phyloP scores from a whole-genome alignment of 2,888 invertebrate genomes.

The Parnassius apollo region DNA sequence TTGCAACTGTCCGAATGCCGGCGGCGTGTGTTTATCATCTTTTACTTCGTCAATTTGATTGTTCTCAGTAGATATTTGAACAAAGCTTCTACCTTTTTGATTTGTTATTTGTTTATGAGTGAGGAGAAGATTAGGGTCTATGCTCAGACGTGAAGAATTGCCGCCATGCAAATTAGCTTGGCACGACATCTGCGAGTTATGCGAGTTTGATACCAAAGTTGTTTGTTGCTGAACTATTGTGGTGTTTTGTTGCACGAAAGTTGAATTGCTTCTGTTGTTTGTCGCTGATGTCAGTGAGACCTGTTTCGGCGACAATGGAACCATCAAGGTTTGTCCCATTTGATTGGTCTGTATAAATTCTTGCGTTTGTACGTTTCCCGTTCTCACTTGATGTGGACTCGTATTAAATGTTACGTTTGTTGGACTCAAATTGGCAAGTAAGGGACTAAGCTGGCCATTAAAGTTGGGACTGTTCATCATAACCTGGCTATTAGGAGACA shows the following conservation, averaged over 20 bases:
- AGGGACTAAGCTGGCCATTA: slow-evolving; percentile 89
- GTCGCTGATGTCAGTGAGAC: slow-evolving; percentile 77
- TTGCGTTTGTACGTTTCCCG: slow-evolving; percentile 83
- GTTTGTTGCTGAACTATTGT: slow-evolving; percentile 92
- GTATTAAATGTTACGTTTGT: slow-evolving; percentile 84
- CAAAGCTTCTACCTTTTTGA: slow-evolving; percentile 46
- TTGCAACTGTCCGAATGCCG: slow-evolving; percentile 27
- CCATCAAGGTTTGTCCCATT: slow-evolving; percentile 86
- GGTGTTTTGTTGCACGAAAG: slow-evolving; percentile 92
- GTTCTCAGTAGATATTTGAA: slow-evolving; percentile 41
- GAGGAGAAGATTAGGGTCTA: slow-evolving; percentile 82
- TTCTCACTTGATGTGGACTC: slow-evolving; percentile 72
- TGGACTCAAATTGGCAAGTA: slow-evolving; percentile 87
- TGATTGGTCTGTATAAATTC: slow-evolving; percentile 87
- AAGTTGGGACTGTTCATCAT: slow-evolving; percentile 87
- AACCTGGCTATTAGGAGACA: slow-evolving; percentile 88
- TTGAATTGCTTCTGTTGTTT: slow-evolving; percentile 83
- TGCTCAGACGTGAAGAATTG: slow-evolving; percentile 71
- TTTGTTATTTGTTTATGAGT: slow-evolving; percentile 51
- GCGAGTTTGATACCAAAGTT: slow-evolving; percentile 87
- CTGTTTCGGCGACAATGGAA: slow-evolving; percentile 84
- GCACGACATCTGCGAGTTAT: slow-evolving; percentile 59
- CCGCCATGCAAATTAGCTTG: slow-evolving; percentile 51
- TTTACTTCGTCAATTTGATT: slow-evolving; percentile 31
- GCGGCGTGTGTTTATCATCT: slow-evolving; percentile 38